Percentiles rank a stretch among this genome's conserved stretches.
These are phyloP conservation scores for Pluvianellus socialis DNA, from an alignment of 2,113 vertebrate genomes.

Conservation along the genomic window DNA sequence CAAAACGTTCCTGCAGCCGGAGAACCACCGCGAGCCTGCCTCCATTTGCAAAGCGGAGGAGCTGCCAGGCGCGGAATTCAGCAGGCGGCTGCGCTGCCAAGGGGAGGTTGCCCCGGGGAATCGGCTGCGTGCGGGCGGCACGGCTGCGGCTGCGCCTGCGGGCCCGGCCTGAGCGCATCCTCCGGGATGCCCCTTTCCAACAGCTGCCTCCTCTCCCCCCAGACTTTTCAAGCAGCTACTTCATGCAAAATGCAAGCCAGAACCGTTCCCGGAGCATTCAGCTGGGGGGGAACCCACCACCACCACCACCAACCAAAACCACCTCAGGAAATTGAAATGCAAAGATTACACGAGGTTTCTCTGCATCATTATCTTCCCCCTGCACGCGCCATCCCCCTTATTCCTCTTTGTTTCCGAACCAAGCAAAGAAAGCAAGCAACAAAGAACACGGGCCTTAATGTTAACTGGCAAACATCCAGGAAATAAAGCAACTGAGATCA, in stretches of 20 bases:
- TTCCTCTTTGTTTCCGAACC: neutral
- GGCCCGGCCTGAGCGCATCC: neutral
- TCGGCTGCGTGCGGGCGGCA: neutral
- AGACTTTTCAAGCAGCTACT: neutral
- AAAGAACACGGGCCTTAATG: neutral
- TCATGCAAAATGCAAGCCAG: neutral
- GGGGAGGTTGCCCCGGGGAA: neutral
- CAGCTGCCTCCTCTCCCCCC: neutral
- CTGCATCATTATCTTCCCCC: neutral
- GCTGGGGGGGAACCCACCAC: neutral
- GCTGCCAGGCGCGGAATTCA: neutral
- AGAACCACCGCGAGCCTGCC: neutral
- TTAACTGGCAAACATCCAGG: neutral
- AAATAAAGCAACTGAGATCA: neutral
- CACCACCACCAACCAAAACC: neutral
- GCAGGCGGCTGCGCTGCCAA: neutral
- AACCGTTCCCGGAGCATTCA: neutral
- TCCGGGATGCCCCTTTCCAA: neutral
- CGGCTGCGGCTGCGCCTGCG: neutral
- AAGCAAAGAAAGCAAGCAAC: neutral
- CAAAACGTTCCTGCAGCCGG: neutral
- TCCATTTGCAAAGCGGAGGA: neutral
- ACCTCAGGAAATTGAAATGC: neutral
- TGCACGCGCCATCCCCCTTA: neutral
- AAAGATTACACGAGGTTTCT: neutral